Percentiles rank a stretch among this genome's conserved stretches.
These are phyloP conservation scores for Pterocles orientalis DNA, from an alignment of 2,113 vertebrate genomes.

Conservation along the genomic window DNA sequence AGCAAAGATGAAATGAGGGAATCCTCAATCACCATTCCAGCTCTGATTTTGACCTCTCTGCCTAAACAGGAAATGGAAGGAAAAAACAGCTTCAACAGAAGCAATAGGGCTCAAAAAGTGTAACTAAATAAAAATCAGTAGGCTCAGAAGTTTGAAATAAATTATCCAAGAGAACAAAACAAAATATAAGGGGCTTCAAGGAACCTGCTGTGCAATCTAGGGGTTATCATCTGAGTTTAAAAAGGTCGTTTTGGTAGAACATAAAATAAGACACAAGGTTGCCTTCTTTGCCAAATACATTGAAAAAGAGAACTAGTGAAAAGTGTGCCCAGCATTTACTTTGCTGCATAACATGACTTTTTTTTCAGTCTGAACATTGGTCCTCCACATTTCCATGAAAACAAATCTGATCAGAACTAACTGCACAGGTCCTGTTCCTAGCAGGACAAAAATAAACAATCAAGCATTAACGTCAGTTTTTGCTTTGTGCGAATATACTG, in stretches of 20 bases:
- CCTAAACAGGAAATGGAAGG: not conserved
- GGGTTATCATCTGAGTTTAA: not conserved
- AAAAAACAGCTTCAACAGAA: not conserved
- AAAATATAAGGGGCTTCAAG: not conserved
- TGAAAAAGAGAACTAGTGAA: not conserved
- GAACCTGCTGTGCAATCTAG: not conserved
- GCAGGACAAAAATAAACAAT: not conserved
- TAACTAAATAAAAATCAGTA: not conserved
- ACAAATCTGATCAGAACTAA: not conserved
- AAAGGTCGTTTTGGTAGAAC: not conserved
- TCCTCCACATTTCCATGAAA: not conserved
- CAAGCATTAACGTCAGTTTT: not conserved
- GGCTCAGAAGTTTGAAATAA: not conserved
- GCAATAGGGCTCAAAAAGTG: not conserved
- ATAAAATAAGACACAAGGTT: not conserved
- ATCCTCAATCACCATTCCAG: not conserved
- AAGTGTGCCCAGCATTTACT: not conserved
- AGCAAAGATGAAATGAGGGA: not conserved
- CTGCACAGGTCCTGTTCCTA: not conserved
- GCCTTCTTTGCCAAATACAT: not conserved
- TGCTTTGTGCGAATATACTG: not conserved
- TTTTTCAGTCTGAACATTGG: not conserved
- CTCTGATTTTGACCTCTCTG: not conserved
- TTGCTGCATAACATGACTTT: not conserved
- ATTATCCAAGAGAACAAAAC: not conserved